These are phyloP conservation scores for Caenorhabditis inopinata DNA, from an alignment of 1,140 invertebrate species.

Conservation along the genomic window DNA sequence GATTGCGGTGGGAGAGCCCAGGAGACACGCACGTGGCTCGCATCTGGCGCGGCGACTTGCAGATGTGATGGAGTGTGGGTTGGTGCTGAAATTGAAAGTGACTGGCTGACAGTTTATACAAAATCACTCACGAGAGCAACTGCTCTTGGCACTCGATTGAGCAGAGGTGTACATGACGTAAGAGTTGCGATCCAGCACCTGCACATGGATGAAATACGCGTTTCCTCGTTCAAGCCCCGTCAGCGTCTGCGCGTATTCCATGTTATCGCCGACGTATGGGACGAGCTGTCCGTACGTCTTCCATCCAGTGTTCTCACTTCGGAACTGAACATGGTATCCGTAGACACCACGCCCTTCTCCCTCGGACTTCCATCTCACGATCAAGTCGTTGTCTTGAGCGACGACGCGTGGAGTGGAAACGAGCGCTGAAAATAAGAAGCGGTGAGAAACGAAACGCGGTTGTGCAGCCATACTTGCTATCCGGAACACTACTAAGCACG, in stretches of 20 bases:
- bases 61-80: conserved; percentile 60
- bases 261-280: conserved; percentile 63
- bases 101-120: no score
- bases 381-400: conserved; percentile 51
- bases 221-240: conserved; percentile 58
- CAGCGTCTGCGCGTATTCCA: conserved; percentile 59
- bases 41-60: conserved; percentile 60
- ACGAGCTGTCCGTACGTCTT: conserved; percentile 66
- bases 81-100: conserved; percentile 56
- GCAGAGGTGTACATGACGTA: conserved; percentile 64
- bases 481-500: no score
- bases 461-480: no score
- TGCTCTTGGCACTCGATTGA: conserved; percentile 54
- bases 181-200: conserved; percentile 64
- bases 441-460: neutral
- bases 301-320: conserved; percentile 58
- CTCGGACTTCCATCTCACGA: conserved; percentile 59
- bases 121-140: conserved; percentile 52
- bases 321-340: conserved; percentile 62
- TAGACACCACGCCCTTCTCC: conserved; percentile 64
- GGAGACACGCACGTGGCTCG: conserved; percentile 60
- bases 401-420: conserved; percentile 58
- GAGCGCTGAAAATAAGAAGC: conserved; percentile 55
- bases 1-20: conserved; percentile 61
- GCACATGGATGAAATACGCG: conserved; percentile 61